Evolutionary conservation across 2,888 invertebrate species (phyloP).

Genomic region (Cenopis cana): DNA sequence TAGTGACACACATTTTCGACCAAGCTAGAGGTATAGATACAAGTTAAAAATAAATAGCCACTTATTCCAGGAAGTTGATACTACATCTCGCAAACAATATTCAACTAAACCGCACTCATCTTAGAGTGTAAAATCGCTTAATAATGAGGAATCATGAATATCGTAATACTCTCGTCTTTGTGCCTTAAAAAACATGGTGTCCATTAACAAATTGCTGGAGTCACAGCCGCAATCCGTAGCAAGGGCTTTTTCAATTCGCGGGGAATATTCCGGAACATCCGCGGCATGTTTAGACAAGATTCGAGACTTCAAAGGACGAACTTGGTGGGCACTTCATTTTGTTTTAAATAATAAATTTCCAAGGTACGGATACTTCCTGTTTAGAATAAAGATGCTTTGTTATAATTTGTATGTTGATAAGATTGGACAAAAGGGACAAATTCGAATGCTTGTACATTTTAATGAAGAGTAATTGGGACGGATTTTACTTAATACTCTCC

Average conservation of each 20-base stretch:
- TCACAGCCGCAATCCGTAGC: constrained; percentile 46
- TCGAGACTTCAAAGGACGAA: constrained; percentile 50
- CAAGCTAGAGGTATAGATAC: not conserved
- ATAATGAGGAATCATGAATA: not conserved
- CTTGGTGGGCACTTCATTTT: constrained; percentile 50
- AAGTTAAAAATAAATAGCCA: not conserved
- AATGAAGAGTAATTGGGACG: constrained; percentile 9
- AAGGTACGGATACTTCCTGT: constrained; percentile 38
- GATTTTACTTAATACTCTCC: not conserved
- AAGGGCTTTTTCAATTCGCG: constrained; percentile 47
- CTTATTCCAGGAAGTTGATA: not conserved
- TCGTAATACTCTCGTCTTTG: constrained; percentile 16
- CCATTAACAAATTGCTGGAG: constrained; percentile 61
- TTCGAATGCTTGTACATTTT: constrained; percentile 2
- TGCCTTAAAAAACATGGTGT: constrained; percentile 42
- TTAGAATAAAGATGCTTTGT: not conserved
- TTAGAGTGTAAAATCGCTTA: not conserved
- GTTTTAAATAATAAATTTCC: constrained; percentile 53
- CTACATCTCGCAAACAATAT: not conserved
- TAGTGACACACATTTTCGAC: too few species aligned
- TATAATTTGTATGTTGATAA: constrained; percentile 23
- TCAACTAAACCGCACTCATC: not conserved
- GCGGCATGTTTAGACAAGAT: constrained; percentile 27
- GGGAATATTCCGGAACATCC: constrained; percentile 2
- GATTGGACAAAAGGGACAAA: constrained; percentile 9